phyloP scores from a whole-genome alignment of 2,888 invertebrate genomes.

The Andrena hattorfiana region DNA sequence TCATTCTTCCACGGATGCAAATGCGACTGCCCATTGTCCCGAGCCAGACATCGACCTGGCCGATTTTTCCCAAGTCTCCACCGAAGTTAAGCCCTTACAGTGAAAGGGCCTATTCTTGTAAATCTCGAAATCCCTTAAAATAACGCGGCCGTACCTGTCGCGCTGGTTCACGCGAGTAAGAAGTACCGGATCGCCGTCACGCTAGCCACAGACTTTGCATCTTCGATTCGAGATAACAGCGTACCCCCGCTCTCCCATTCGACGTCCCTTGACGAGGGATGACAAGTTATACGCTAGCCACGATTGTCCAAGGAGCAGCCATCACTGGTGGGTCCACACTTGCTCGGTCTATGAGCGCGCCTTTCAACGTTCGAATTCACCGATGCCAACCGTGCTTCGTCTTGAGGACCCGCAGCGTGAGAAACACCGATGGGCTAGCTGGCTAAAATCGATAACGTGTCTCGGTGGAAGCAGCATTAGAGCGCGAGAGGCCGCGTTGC shows the following conservation, averaged over 20 bases:
- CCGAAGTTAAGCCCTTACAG: conserved; percentile 69
- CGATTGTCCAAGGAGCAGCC: conserved; percentile 45
- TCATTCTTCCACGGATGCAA: conserved; percentile 69
- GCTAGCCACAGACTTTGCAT: conserved; percentile 60
- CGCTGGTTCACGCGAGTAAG: conserved; percentile 1
- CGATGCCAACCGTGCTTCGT: not conserved
- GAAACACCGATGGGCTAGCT: conserved; percentile 28
- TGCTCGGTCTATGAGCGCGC: conserved; percentile 44
- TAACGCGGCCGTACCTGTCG: conserved; percentile 75
- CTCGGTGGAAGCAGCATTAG: not conserved
- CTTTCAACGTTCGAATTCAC: conserved; percentile 19
- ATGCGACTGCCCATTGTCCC: conserved; percentile 61
- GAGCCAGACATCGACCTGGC: conserved; percentile 43
- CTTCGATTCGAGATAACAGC: conserved; percentile 68
- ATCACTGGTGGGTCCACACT: conserved; percentile 42
- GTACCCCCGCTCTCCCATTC: conserved; percentile 4
- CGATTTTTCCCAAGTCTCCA: conserved; percentile 58
- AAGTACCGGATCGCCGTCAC: conserved; percentile 20
- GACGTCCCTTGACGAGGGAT: conserved; percentile 53
- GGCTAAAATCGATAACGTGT: conserved; percentile 6
- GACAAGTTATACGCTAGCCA: conserved; percentile 56
- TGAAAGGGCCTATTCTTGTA: conserved; percentile 71
- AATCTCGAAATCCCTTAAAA: conserved; percentile 81
- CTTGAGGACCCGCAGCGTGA: conserved; percentile 34
- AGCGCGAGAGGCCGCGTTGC: not conserved